Evolutionary conservation across 2,888 invertebrate genomes (phyloP), one percentile per base, ranked within the genome.

Genomic region (Drosophila multiciliata): DNA sequence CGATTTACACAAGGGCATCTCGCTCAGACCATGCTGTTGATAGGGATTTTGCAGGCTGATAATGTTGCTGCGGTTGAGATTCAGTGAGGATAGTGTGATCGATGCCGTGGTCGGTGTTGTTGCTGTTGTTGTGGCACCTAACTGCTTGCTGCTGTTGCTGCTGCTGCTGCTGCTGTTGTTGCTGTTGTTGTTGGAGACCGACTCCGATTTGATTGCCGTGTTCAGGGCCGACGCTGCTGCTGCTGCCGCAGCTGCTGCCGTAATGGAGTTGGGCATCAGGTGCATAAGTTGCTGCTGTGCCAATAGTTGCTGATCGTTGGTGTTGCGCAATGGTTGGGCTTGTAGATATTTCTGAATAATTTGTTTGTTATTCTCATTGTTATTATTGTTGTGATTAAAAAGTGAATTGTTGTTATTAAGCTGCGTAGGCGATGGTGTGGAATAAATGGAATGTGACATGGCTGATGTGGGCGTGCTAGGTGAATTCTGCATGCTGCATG

Each of bases 331-430:
- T 70, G 83, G 87, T 61, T 92, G 92, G 67, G 91, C 86, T 82
- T 92, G 91, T 66, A 92, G 91, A 80, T 89, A 91, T 87, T 91
- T 91, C 82, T 91, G 88, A 80, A 92, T 89, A 85, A 92, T 87
- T 82, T 91, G 91, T 66, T 91, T 82, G 73, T 87, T 88, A 70
- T 84, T 85, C 61, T 85, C 83, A 76, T 87, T 84, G 63, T 80
- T 88, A 57, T 73, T 82, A 45, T 77, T 87, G 61, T 78, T 80
- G 66, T 78, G 83, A 62, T 84, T 91, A 68, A 85, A 85, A 42
- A 89, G 48, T 61, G 78, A 82, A n/a, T 69, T 78, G 58, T 73
- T 90, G 64, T 87, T 88, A 57, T 83, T 82, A n/a, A 86, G 78
- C 54, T 90, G 90, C 42, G 89, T 90, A 63, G 92, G 91, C 71